Base-by-base conservation (phyloP, 2,113 vertebrate genomes). In the Cranoglanis bouderius region DNA sequence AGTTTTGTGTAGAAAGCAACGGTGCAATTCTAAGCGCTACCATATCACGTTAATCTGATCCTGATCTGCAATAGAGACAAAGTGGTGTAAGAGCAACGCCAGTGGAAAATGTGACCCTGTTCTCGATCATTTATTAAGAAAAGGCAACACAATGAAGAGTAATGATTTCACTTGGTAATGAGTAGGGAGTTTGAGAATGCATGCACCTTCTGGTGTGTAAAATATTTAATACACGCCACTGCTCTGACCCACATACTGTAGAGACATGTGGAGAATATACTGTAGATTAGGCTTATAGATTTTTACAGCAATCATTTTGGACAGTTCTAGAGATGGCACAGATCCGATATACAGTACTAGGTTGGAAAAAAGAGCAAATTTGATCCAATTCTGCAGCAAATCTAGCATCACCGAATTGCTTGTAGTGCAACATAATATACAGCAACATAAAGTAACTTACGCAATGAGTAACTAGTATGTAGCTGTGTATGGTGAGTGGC, bases 51-150 rank as follows among this genome's bases (percentile, higher is more conserved):
- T 35, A 53, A 82, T 70, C 77, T 65, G 86, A 87, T 38, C 77
- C 77, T 81, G 75, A 87, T 0, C n/a, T 32, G 67, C 57, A 57
- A 74, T 13, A n/a, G 86, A 61, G 74, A 83, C 75, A 65, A 80
- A 87, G 86, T 6, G 63, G 77, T 26, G 61, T 53, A 40, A 32
- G 65, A 40, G n/a, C 81, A 70, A 80, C 3, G 49, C 74, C 86
- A 70, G 61, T 87, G 77, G 75, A 87, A 78, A 78, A 77, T 61
- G 70, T 59, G 40, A 80, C 75, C 75, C 29, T 65, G 49, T 26
- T 40, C 49, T 1, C 10, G 19, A 40, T 82, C 81, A 57, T 57
- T 82, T 67, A 70, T 70, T 5, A 35, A 53, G 67, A 63, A 46
- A 65, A 78, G 55, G 55, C 4, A 32, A 49, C 59, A 26, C 4